These are phyloP conservation scores for Huso huso DNA, from an alignment of 2,797 vertebrate genomes.

Conservation along the genomic window DNA sequence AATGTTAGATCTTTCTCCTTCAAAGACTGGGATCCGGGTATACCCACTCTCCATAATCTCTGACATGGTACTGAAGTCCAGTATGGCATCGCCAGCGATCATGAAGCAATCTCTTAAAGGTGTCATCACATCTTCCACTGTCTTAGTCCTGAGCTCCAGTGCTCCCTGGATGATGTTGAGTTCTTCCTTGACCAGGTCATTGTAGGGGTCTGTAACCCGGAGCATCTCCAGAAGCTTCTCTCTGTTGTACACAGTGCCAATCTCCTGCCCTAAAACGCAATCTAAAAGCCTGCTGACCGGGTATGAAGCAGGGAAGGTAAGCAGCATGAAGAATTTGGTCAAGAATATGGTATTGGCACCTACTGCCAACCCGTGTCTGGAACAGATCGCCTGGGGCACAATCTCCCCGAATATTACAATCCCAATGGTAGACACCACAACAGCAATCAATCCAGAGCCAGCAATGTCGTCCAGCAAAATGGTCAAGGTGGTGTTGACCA, in stretches of 20 bases:
- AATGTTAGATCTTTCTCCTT: slow-evolving; percentile 91
- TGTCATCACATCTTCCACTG: slow-evolving; percentile 97
- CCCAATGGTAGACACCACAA: slow-evolving; percentile 95
- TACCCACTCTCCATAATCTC: slow-evolving; percentile 98
- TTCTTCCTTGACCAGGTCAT: slow-evolving; percentile 96
- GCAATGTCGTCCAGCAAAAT: slow-evolving; percentile 95
- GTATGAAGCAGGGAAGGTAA: slow-evolving; percentile 96
- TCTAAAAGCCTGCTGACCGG: slow-evolving; percentile 96
- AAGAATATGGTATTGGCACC: slow-evolving; percentile 97
- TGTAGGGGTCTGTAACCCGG: slow-evolving; percentile 95
- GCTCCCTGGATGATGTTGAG: slow-evolving; percentile 98
- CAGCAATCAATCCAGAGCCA: slow-evolving; percentile 88
- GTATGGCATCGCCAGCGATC: slow-evolving; percentile 82
- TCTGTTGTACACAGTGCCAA: slow-evolving; percentile 95
- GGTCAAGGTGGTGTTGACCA: slow-evolving; percentile 96
- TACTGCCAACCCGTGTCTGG: slow-evolving; percentile 91
- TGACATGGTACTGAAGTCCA: slow-evolving; percentile 95
- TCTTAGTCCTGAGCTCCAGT: slow-evolving; percentile 94
- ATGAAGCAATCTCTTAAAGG: slow-evolving; percentile 94
- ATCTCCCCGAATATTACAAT: slow-evolving; percentile 98
- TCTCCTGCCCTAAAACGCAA: slow-evolving; percentile 95
- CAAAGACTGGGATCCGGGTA: slow-evolving; percentile 91
- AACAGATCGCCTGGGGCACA: slow-evolving; percentile 96
- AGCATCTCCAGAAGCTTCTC: slow-evolving; percentile 98
- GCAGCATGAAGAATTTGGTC: slow-evolving; percentile 99